Conservation (phyloP, 2,113 vertebrate species). For the Beaufortia kweichowensis region DNA sequence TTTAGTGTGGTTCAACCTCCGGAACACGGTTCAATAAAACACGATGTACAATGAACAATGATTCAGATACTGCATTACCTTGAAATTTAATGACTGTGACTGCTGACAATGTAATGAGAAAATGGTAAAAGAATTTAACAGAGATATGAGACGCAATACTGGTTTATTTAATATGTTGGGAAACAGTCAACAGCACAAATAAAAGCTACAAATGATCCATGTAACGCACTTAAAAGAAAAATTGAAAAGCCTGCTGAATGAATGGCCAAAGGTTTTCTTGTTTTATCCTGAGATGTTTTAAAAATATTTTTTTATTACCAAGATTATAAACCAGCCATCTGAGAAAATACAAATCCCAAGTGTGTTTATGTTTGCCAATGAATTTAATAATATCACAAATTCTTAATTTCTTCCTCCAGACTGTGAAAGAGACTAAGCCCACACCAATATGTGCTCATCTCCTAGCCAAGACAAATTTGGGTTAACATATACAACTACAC, state of each 20-base stretch:
- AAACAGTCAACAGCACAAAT: not conserved
- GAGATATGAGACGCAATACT: not conserved
- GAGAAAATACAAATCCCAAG: constrained; percentile 63
- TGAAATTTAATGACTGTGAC: constrained; percentile 3
- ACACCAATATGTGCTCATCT: constrained; percentile 67
- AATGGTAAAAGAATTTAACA: not conserved
- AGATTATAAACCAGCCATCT: constrained; percentile 67
- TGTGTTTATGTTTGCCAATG: constrained; percentile 61
- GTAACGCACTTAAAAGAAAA: not conserved
- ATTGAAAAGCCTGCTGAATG: not conserved
- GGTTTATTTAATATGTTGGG: not conserved
- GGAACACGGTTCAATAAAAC: not conserved
- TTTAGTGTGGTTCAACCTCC: constrained; percentile 4
- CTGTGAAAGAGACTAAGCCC: constrained; percentile 68
- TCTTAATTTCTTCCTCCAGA: constrained; percentile 57
- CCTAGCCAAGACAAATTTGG: constrained; percentile 63
- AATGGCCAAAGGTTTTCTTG: not conserved
- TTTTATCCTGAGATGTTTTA: constrained; percentile 64
- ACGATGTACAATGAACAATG: not conserved
- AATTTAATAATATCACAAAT: constrained; percentile 71
- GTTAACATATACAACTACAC: constrained; percentile 9
- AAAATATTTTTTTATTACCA: constrained; percentile 71
- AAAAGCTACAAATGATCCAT: not conserved
- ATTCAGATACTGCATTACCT: not conserved
- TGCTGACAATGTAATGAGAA: not conserved